Percentiles rank a stretch among this genome's conserved stretches.
phyloP scores from a whole-genome alignment of 2,888 invertebrate species.

The Drosophila anceps region DNA sequence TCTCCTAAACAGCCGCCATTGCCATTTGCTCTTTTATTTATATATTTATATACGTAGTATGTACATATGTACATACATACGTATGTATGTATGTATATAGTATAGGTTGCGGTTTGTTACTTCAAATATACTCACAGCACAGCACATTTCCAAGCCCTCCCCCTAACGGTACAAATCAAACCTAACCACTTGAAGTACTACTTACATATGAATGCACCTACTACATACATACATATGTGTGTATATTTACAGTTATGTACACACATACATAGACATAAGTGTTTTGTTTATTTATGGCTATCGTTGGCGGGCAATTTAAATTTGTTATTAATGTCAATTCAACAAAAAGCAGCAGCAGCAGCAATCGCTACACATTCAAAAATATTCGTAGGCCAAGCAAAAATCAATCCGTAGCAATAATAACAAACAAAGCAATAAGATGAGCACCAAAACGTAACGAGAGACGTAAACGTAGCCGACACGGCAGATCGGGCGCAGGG shows the following conservation, averaged over 20 bases:
- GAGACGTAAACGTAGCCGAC: slow-evolving; percentile 27
- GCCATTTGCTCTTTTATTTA: slow-evolving; percentile 24
- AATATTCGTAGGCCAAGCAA: slow-evolving; percentile 49
- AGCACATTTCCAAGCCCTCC: slow-evolving; percentile 35
- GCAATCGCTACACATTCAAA: slow-evolving; percentile 39
- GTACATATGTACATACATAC: neutral
- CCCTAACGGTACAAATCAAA: slow-evolving; percentile 39
- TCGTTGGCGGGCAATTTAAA: slow-evolving; percentile 55
- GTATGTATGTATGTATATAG: neutral
- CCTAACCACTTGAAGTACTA: slow-evolving; percentile 56
- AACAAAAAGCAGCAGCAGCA: slow-evolving; percentile 51
- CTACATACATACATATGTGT: neutral
- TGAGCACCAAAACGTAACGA: slow-evolving; percentile 32
- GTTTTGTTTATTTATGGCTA: slow-evolving; percentile 58
- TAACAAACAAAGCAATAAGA: slow-evolving; percentile 49
- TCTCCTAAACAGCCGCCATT: slow-evolving; percentile 54
- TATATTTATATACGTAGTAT: neutral
- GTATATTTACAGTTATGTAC: slow-evolving; percentile 16
- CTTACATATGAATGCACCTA: neutral
- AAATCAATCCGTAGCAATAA: slow-evolving; percentile 56
- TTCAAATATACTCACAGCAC: slow-evolving; percentile 38
- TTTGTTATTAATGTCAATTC: slow-evolving; percentile 72
- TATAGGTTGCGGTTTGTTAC: slow-evolving; percentile 45
- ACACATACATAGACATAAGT: slow-evolving; percentile 1
- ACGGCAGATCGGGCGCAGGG: slow-evolving; percentile 18